Evolutionary conservation across 2,797 vertebrate genomes (phyloP), one percentile per base, ranked within the genome.

Genomic region (Arrhamphus sclerolepis): DNA sequence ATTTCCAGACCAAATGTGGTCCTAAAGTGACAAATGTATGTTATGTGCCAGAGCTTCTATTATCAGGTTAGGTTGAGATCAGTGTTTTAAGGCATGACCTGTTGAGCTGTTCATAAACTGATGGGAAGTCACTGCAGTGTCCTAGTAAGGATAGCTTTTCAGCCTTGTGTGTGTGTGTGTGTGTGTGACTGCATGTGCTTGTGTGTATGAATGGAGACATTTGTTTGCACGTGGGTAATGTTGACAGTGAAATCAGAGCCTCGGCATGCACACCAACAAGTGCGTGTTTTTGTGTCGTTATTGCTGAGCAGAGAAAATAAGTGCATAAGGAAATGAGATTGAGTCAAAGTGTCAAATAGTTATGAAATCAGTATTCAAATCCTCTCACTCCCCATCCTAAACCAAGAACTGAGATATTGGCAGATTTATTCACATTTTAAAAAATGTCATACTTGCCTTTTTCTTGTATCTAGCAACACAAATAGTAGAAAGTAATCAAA

Each of bases 221-320:
- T 29, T 41, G 64, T 55, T 29, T 21, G 52, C 73, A 75, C 57
- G 48, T 76, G 74, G 68, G 52, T 46, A 19, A 1, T 81, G 75
- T 79, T 84, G 64, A 78, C 64, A 51, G 29, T 76, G 46, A 82
- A 65, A 59, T 72, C 66, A 72, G 53, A 44, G 53, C 43, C 34
- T 31, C 48, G 18, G 58, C 20, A 56, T 64, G 62, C 40, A 5
- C 7, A 24, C 4, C n/a, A 43, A 20, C 42, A 19, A 24, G 39
- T 31, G 18, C 14, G 42, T 59, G 59, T 39, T 11, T 39, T 11
- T 19, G 8, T 58, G 29, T 46, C 58, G 48, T 46, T 70, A 41
- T 46, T 7, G 28, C 17, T 49, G 19, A 69, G 22, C 18, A 66
- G 6, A 54, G 41, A 28, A 50, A 60, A 22, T 21, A 21, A 56